Percentiles rank a stretch among this genome's conserved stretches.
Conservation (phyloP, 2,113 vertebrate genomes). For the Antechinus flavipes region DNA sequence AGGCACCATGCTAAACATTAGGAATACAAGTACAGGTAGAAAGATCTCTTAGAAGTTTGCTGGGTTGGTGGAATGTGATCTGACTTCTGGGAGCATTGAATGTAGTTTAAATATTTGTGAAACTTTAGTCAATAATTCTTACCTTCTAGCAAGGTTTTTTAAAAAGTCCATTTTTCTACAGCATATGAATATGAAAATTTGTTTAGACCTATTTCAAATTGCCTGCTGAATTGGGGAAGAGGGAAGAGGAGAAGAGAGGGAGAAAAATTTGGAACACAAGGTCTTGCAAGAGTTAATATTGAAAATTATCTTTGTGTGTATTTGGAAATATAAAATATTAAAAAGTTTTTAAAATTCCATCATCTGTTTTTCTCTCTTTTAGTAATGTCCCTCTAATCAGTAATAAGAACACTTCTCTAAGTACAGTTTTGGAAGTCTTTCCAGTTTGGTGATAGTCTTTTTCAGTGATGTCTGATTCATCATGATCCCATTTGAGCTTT, state of each 20-base stretch:
- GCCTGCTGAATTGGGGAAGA: too few relatives aligned
- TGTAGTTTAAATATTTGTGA: neutral
- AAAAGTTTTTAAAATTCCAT: neutral
- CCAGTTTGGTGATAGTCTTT: neutral
- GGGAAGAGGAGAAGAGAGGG: too few relatives aligned
- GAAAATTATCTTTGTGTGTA: too few relatives aligned
- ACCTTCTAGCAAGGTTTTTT: neutral
- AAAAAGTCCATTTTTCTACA: too few relatives aligned
- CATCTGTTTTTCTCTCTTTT: neutral
- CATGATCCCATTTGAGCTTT: neutral
- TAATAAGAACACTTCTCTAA: neutral
- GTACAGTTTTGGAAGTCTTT: neutral
- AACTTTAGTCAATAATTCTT: neutral
- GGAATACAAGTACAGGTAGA: neutral
- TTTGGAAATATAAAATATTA: too few relatives aligned
- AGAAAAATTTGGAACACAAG: too few relatives aligned
- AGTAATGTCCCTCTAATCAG: neutral
- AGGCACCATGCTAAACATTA: neutral
- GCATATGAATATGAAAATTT: too few relatives aligned
- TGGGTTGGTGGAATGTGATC: neutral
- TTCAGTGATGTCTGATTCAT: neutral
- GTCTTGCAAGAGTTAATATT: too few relatives aligned
- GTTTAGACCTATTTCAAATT: too few relatives aligned
- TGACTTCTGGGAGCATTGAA: neutral
- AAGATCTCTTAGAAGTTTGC: neutral